Evolutionary conservation across 2,797 vertebrate genomes (phyloP).

Genomic region (Garrulus glandarius): DNA sequence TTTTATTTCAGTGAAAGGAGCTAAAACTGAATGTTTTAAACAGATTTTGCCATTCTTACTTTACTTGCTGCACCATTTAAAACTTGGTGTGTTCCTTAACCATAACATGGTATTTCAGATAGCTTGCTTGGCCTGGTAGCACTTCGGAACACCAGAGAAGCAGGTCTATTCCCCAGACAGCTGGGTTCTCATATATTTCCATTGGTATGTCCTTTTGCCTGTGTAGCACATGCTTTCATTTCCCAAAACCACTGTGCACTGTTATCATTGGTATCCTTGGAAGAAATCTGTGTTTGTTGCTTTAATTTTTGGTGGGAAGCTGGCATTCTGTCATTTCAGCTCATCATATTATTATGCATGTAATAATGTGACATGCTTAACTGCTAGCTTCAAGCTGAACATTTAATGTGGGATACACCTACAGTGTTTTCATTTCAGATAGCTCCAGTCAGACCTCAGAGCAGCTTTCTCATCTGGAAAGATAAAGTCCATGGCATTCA

Average conservation of each 20-base stretch:
- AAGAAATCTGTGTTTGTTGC: slow-evolving; percentile 52
- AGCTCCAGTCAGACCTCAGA: slow-evolving; percentile 11
- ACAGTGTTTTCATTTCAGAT: neutral
- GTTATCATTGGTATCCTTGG: neutral
- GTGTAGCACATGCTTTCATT: neutral
- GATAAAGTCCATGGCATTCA: neutral
- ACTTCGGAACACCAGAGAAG: neutral
- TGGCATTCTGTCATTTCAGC: slow-evolving; percentile 53
- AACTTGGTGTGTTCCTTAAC: neutral
- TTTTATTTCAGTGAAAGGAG: neutral
- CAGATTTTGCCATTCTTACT: neutral
- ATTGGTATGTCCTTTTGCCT: neutral
- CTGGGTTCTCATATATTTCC: neutral
- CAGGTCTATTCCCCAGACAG: neutral
- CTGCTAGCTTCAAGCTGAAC: slow-evolving; percentile 60
- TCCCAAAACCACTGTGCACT: neutral
- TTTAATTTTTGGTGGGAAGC: slow-evolving; percentile 52
- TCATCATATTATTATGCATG: slow-evolving; percentile 56
- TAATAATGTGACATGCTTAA: slow-evolving; percentile 63
- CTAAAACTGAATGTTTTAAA: neutral
- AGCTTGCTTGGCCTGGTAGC: neutral
- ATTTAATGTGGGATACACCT: slow-evolving; percentile 44
- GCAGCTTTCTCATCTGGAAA: slow-evolving; percentile 7
- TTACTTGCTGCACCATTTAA: neutral
- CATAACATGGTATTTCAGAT: neutral